Evolutionary conservation across 2,888 invertebrate species (phyloP), one percentile per base, ranked within the genome.

Genomic region (Melipona bicolor): DNA sequence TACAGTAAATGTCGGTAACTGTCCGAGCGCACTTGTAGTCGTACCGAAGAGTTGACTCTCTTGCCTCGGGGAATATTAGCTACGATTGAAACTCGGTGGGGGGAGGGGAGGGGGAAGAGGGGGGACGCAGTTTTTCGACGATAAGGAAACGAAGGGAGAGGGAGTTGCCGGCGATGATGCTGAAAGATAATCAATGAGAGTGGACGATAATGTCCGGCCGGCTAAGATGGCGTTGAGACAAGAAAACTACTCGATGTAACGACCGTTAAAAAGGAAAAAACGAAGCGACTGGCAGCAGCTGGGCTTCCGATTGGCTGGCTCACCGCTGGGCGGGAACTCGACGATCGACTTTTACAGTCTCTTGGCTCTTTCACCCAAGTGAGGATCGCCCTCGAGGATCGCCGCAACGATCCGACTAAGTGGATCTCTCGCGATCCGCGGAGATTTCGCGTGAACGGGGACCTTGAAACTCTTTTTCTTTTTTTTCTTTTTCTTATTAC

Each of bases 211-310:
- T 92, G 92, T 93, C 91, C 89, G 89, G 82, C 80, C 86, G 86
- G 82, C 92, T 92, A 93, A 93, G 93, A 93, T 93, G 93, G 93
- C 93, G 93, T 92, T 91, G 92, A 90, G 90, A 90, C 92, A 92
- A 93, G 93, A 93, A 92, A 91, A 91, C 91, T 91, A 86, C 89
- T 87, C 78, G 88, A 86, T 90, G 89, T 91, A 91, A 91, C 91
- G 91, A 91, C 87, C 85, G 91, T 90, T 90, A 90, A 91, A 90
- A 83, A 90, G 84, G 81, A 86, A 88, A 87, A 87, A 86, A 83
- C 85, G 80, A 87, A 87, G 87, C 86, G 79, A 79, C 86, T 87
- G 78, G 83, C 85, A 86, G 85, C 75, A 85, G 88, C 89, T 88
- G 85, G 70, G 82, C 87, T 82, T 88, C 84, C 84, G 89, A 92